Evolutionary conservation across 2,797 vertebrate genomes (phyloP).

Genomic region (Melanogrammus aeglefinus): DNA sequence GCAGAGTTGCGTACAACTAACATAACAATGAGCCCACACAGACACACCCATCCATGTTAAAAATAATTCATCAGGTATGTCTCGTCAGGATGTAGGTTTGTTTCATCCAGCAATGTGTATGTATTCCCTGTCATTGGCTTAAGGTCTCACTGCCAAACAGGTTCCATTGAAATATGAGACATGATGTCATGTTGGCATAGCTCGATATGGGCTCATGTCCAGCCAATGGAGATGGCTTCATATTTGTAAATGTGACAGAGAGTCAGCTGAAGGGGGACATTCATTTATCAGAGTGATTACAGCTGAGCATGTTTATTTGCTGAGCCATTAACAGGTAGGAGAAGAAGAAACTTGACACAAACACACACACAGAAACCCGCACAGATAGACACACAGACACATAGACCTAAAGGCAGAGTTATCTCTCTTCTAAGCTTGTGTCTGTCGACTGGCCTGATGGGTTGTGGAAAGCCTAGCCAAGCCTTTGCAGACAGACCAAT

Average conservation of each 20-base stretch:
- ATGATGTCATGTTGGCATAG: constrained; percentile 2
- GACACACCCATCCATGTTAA: no score
- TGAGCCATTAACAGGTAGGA: background rate
- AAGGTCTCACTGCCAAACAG: background rate
- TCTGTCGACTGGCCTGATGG: constrained; percentile 20
- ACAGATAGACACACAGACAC: background rate
- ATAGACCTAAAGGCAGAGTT: background rate
- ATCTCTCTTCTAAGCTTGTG: constrained; percentile 7
- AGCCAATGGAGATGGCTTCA: background rate
- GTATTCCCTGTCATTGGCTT: background rate
- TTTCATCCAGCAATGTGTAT: background rate
- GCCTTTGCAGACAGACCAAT: constrained; percentile 26
- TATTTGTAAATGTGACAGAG: background rate
- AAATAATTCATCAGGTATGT: no score
- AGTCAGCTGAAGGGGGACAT: no score
- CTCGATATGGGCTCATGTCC: background rate
- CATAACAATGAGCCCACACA: background rate
- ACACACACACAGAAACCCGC: background rate
- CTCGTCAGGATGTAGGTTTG: no score
- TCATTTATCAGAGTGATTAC: no score
- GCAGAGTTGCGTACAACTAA: background rate
- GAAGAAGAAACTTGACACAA: background rate
- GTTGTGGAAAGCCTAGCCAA: constrained; percentile 27
- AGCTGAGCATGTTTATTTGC: background rate
- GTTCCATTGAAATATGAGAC: background rate